Conservation (phyloP, 2,797 vertebrate species). For the Thalassophryne amazonica region DNA sequence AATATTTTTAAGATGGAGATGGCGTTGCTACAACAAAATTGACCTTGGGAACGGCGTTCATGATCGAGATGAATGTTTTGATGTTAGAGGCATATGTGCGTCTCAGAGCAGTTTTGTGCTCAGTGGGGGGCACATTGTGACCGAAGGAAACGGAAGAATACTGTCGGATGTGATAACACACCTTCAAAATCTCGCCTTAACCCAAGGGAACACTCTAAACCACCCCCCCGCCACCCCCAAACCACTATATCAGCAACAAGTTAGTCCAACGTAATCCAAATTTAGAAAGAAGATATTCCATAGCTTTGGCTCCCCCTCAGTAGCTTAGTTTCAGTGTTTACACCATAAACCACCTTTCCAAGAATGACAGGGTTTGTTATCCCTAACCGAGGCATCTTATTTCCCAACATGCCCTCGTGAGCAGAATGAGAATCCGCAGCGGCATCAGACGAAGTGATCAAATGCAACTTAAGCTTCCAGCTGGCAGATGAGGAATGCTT, state of each 20-base stretch:
- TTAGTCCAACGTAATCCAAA: constrained; percentile 6
- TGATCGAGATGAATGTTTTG: no score
- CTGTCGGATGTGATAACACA: constrained; percentile 6
- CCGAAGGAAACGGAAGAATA: constrained; percentile 30
- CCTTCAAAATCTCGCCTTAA: constrained; percentile 10
- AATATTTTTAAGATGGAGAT: no score
- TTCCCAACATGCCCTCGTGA: constrained; percentile 49
- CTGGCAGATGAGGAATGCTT: constrained; percentile 5
- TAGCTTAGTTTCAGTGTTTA: constrained; percentile 66
- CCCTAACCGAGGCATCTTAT: constrained; percentile 47
- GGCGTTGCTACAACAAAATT: no score
- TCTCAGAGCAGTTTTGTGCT: constrained; percentile 9
- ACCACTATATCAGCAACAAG: constrained; percentile 3
- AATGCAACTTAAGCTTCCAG: constrained; percentile 29
- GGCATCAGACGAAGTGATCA: constrained; percentile 46
- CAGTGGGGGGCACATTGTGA: constrained; percentile 39
- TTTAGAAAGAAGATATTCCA: constrained; percentile 24
- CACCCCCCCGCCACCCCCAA: constrained; percentile 2
- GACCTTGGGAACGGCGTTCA: no score
- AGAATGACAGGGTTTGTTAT: constrained; percentile 68
- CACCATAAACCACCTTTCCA: constrained; percentile 67
- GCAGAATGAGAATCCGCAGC: constrained; percentile 36
- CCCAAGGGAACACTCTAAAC: not conserved
- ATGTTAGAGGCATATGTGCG: no score
- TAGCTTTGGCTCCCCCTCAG: constrained; percentile 4